phyloP scores from a whole-genome alignment of 2,888 invertebrate genomes.

The Chrysina gloriosa region DNA sequence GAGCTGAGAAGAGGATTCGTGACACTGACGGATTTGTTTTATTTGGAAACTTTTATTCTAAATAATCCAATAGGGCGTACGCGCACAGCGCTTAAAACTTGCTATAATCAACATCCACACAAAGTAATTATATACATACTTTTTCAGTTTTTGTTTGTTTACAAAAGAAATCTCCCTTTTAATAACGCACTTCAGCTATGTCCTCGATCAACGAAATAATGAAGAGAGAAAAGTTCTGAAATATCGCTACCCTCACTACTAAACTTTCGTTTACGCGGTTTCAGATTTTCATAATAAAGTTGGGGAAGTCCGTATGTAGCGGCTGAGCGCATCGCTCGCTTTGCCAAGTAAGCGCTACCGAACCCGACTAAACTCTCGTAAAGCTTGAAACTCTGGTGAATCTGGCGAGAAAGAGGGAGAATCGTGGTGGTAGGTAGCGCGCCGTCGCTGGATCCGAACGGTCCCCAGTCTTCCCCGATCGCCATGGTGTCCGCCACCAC shows the following conservation, averaged over 20 bases:
- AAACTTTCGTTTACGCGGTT: constrained; percentile 24
- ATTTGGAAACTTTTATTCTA: too few species aligned
- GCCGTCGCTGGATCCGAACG: constrained; percentile 59
- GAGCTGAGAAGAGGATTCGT: too few species aligned
- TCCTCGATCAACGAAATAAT: neutral
- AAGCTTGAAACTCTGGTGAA: constrained; percentile 51
- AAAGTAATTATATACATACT: constrained; percentile 24
- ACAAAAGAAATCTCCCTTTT: constrained; percentile 10
- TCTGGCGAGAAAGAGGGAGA: constrained; percentile 45
- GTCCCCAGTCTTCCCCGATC: constrained; percentile 56
- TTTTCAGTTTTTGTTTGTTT: constrained; percentile 7
- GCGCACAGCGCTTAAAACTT: too few species aligned
- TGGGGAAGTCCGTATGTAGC: constrained; percentile 12
- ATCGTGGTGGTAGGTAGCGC: constrained; percentile 47
- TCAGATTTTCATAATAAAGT: constrained; percentile 16
- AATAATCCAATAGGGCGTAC: too few species aligned
- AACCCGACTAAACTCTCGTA: constrained; percentile 53
- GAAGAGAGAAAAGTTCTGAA: constrained; percentile 13
- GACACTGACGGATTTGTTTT: too few species aligned
- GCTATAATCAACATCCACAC: too few species aligned
- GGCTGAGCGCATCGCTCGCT: constrained; percentile 34
- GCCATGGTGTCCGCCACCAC: constrained; percentile 49
- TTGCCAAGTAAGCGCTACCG: constrained; percentile 45
- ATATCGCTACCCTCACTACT: constrained; percentile 10
- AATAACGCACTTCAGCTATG: neutral